Evolutionary conservation across 2,113 vertebrate species (phyloP).

Genomic region (Notarius lentiginosus): DNA sequence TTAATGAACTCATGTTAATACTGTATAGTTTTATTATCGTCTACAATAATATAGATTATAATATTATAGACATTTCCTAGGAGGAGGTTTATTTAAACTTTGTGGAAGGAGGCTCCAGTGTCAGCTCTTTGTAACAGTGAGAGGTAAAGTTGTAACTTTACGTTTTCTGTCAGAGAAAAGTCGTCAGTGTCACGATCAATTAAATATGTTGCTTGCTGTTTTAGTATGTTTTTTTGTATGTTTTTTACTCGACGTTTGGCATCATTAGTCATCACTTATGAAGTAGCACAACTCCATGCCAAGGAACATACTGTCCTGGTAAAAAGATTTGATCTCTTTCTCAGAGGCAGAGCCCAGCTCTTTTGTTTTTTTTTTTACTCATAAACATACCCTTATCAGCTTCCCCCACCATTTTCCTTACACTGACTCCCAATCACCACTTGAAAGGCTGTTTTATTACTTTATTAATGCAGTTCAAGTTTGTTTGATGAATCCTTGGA

Average conservation of each 20-base stretch:
- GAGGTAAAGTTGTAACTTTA: neutral
- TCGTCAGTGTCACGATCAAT: neutral
- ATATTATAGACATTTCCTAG: neutral
- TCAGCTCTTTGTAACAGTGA: neutral
- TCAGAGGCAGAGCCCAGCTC: neutral
- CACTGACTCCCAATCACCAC: neutral
- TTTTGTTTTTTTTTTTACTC: neutral
- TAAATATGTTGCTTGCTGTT: neutral
- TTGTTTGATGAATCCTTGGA: neutral
- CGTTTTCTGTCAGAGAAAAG: neutral
- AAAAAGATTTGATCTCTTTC: neutral
- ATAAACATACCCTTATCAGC: neutral
- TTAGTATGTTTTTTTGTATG: neutral
- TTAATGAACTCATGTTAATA: neutral
- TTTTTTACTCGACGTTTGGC: neutral
- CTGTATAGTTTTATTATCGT: neutral
- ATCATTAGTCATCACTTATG: neutral
- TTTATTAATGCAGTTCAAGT: neutral
- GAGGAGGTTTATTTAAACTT: neutral
- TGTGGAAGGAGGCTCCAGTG: neutral
- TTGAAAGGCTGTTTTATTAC: neutral
- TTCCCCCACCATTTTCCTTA: neutral
- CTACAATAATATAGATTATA: too few relatives aligned
- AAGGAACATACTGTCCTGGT: neutral
- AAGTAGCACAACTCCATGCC: neutral